Evolutionary conservation across 2,113 vertebrate species (phyloP), one percentile per base, ranked within the genome.

Genomic region (Forbesichthys papilliferus): DNA sequence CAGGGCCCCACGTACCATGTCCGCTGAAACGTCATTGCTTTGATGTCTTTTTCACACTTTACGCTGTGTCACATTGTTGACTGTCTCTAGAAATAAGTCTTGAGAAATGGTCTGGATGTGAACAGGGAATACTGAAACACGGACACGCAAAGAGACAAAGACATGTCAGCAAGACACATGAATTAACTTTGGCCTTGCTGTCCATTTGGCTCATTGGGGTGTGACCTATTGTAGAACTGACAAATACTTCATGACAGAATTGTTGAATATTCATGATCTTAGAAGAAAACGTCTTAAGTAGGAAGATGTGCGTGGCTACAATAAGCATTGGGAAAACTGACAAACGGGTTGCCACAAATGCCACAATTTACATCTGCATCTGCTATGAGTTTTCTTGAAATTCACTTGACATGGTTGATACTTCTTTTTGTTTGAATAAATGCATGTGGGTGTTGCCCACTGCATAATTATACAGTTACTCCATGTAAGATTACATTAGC

Each of bases 1-100:
- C 66, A 81, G 85, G 78, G 69, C 77, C 55, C 79, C 74, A 34
- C 18, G 75, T 47, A 52, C 11, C 49, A 52, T 11, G 65, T 73
- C 73, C 48, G 72, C 58, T 80, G 73, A 88, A 79, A 83, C 47
- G 27, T 68, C 68, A 56, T 27, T 36, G 73, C 82, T 84, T 87
- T 83, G 83, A 83, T 87, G 86, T 79, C 36, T 59, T 53, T 77
- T 78, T 77, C 70, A 48, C 56, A 71, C 36, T 61, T 75, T 85
- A 66, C 70, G 76, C 79, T 63, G 56, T 2, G 68, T 82, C 75
- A 82, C 69, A 69, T 76, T 73, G 53, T 69, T 69, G 62, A 64
- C 48, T 83, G 56, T 42, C 46, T 66, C 79, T 67, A 48, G 61
- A 77, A 85, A 78, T 71, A 75, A 27, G 16, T 81, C 34, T 46